phyloP scores from a whole-genome alignment of 2,888 invertebrate species.

The Tetranychus truncatus region DNA sequence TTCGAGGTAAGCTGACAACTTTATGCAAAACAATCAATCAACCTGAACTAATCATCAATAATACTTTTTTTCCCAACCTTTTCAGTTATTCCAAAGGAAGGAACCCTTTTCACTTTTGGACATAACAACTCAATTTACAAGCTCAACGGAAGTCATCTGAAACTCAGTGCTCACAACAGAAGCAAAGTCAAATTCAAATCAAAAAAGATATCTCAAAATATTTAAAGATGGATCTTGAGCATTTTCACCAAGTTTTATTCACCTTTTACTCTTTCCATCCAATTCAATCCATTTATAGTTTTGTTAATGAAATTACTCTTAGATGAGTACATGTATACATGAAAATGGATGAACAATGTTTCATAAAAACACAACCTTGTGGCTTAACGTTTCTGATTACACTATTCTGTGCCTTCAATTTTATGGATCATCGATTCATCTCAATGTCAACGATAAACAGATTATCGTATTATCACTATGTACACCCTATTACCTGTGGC shows the following conservation, averaged over 20 bases:
- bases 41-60: neutral
- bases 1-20: slow-evolving; percentile 15
- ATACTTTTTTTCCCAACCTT: neutral
- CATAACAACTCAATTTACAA: slow-evolving; percentile 12
- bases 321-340: neutral
- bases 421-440: neutral
- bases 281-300: too few relatives aligned
- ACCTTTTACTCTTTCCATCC: too few relatives aligned
- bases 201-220: neutral
- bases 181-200: slow-evolving; percentile 20
- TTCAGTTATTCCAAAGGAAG: slow-evolving; percentile 20
- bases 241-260: too few relatives aligned
- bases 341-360: neutral
- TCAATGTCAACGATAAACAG: neutral
- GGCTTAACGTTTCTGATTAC: too few relatives aligned
- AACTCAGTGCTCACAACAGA: slow-evolving; percentile 18
- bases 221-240: neutral
- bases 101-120: slow-evolving; percentile 19
- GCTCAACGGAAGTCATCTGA: slow-evolving; percentile 19
- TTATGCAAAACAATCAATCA: neutral
- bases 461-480: neutral
- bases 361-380: neutral
- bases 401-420: neutral
- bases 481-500: neutral
- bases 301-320: too few relatives aligned